Evolutionary conservation across 2,888 invertebrate species (phyloP), one percentile per base, ranked within the genome.

Genomic region (Arrhopalites spinosus): DNA sequence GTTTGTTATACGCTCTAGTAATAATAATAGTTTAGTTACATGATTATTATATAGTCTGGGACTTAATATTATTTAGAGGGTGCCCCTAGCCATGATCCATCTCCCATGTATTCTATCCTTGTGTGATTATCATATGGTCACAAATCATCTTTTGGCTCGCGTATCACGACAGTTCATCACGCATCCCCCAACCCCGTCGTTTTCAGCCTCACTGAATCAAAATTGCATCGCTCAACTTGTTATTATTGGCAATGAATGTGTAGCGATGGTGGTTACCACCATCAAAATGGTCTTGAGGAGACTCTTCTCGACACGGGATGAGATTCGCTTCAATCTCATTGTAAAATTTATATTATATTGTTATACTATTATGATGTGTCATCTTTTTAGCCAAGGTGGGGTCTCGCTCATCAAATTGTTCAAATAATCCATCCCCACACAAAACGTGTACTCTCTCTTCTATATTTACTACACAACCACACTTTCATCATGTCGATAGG

Each of bases 101-200:
- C n/a, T n/a, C n/a, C n/a, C n/a, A n/a, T n/a, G 53, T 53, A 53
- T 20, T 17, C 53, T 17, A n/a, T 64, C 29, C 30, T 53, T 15
- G 53, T 47, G 43, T 70, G 73, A 73, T 73, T 67, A 73, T 67
- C 73, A 66, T 53, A 64, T 20, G 56, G 67, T 67, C 73, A 73
- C 73, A 73, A 73, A 73, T 73, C 73, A 73, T 73, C 67, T 56
- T 64, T 73, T 73, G 67, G 53, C 73, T 66, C 36, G 63, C 30
- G 64, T 73, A 67, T 66, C 73, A 73, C 30, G 73, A 73, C 73
- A 73, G 73, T 73, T 73, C 73, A 73, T 73, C 73, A 73, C 73
- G 73, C 67, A 67, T 27, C 56, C 50, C 23, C n/a, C 70, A 43
- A 29, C 43, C 20, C 53, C n/a, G 23, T 73, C 47, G 30, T 47